Conservation (phyloP, 2,113 vertebrate genomes). For the Oreotrochilus melanogaster region DNA sequence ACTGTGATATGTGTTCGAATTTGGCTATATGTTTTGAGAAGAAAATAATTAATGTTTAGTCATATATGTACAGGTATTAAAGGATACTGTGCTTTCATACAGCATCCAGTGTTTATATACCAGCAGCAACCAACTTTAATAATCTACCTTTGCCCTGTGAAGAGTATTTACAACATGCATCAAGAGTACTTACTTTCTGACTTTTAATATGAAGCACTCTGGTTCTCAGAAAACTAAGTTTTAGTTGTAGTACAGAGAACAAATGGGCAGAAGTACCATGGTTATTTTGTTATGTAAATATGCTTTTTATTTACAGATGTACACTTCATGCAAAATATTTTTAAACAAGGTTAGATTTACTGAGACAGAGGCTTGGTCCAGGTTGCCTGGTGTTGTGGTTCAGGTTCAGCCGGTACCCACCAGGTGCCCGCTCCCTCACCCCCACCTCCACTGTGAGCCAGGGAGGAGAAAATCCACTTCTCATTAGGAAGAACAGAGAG, state of each 20-base stretch:
- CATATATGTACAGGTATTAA: not conserved
- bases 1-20: not conserved
- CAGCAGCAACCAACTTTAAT: not conserved
- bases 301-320: not conserved
- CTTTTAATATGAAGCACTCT: not conserved
- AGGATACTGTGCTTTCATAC: not conserved
- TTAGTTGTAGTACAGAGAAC: not conserved
- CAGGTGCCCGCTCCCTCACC: too few species aligned
- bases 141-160: not conserved
- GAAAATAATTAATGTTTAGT: not conserved
- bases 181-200: not conserved
- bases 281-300: not conserved
- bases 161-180: not conserved
- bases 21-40: not conserved
- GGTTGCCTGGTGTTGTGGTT: not conserved
- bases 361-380: not conserved
- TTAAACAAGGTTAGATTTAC: not conserved
- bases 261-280: not conserved
- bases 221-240: not conserved
- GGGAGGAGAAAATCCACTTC: too few species aligned
- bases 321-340: not conserved
- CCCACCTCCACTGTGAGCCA: too few species aligned
- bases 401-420: too few species aligned
- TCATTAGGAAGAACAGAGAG: too few species aligned
- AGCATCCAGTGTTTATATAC: not conserved